These are phyloP conservation scores for Druon quercuslanigerum DNA, from an alignment of 1,140 invertebrate species.

Conservation along the genomic window DNA sequence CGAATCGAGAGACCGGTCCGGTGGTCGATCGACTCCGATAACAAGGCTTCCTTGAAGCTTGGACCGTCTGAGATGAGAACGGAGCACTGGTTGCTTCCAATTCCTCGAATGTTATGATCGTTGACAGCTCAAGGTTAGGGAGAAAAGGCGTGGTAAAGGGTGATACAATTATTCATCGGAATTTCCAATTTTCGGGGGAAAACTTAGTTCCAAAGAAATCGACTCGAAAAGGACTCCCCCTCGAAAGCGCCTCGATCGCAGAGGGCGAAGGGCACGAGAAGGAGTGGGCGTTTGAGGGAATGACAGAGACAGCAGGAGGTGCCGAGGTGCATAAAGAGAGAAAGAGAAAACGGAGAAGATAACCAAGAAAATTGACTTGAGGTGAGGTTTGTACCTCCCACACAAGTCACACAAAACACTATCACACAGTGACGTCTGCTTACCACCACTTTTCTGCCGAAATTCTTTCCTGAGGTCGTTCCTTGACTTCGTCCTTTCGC, in stretches of 20 bases:
- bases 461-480: conserved; percentile 42
- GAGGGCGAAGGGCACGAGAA: conserved; percentile 28
- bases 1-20: conserved; percentile 20
- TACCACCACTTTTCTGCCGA: conserved; percentile 52
- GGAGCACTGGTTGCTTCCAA: conserved; percentile 25
- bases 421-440: conserved; percentile 45
- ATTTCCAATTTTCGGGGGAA: neutral
- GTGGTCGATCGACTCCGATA: conserved; percentile 9
- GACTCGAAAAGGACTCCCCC: neutral
- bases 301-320: conserved; percentile 7
- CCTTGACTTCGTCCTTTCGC: conserved; percentile 33
- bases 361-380: conserved; percentile 44
- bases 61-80: neutral
- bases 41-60: neutral
- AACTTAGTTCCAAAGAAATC: neutral
- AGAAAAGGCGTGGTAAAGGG: conserved; percentile 21
- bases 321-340: conserved; percentile 44
- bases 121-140: conserved; percentile 3
- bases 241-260: neutral
- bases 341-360: conserved; percentile 44
- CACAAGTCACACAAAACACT: conserved; percentile 48
- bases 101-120: conserved; percentile 25
- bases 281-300: conserved; percentile 24
- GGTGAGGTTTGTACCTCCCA: conserved; percentile 53
- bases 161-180: neutral